Percentiles rank a stretch among this genome's conserved stretches.
phyloP scores from a whole-genome alignment of 1,140 invertebrate species.

The Portunus trituberculatus region DNA sequence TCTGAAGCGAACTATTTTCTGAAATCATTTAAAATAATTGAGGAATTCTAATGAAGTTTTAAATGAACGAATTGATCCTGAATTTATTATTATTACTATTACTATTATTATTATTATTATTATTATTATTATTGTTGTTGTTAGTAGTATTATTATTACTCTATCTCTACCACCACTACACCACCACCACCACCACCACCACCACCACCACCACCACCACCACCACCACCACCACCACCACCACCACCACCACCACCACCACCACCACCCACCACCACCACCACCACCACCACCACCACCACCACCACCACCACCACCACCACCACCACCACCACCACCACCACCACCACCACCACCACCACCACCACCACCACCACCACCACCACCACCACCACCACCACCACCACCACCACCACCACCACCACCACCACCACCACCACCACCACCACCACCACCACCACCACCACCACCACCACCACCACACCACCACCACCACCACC shows the following conservation, averaged over 20 bases:
- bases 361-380: conserved; percentile 20
- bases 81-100: too few species aligned
- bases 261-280: conserved; percentile 21
- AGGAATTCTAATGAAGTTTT: too few species aligned
- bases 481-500: too few species aligned
- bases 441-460: neutral
- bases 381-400: conserved; percentile 21
- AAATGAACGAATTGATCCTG: too few species aligned
- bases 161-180: too few species aligned
- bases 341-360: neutral
- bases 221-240: neutral
- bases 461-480: too few species aligned
- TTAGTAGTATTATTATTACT: too few species aligned
- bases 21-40: too few species aligned
- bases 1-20: too few species aligned
- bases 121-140: too few species aligned
- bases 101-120: too few species aligned
- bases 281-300: neutral
- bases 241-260: conserved; percentile 18
- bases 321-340: conserved; percentile 21
- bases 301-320: conserved; percentile 20
- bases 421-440: conserved; percentile 20
- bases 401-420: neutral
- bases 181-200: conserved; percentile 18
- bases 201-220: conserved; percentile 20